These are phyloP conservation scores for Polypterus senegalus DNA, from an alignment of 2,113 vertebrate genomes.

Conservation along the genomic window DNA sequence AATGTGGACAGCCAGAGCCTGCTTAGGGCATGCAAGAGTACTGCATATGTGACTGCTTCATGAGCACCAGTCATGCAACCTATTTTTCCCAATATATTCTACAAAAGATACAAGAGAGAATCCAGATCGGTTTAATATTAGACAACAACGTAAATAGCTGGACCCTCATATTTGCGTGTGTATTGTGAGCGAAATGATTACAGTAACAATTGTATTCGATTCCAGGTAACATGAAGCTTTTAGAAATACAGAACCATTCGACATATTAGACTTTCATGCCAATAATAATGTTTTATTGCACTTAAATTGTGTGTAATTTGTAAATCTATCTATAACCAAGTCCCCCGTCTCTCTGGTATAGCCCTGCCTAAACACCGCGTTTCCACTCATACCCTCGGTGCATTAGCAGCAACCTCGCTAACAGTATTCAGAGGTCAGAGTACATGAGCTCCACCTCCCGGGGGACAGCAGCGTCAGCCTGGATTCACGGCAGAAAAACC, in stretches of 20 bases:
- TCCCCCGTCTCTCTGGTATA: background rate
- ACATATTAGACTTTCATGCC: background rate
- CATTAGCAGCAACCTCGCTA: slow-evolving; percentile 22
- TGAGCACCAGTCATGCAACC: too few relatives aligned
- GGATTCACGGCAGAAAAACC: slow-evolving; percentile 2
- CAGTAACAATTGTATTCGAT: background rate
- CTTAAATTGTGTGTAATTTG: background rate
- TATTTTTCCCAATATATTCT: too few relatives aligned
- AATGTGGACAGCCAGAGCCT: too few relatives aligned
- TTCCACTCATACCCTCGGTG: slow-evolving; percentile 15
- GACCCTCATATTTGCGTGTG: too few relatives aligned
- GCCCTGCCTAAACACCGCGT: slow-evolving; percentile 25
- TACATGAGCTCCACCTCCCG: slow-evolving; percentile 24
- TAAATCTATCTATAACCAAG: background rate
- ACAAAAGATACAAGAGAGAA: too few relatives aligned
- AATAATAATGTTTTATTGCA: background rate
- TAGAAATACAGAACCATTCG: background rate
- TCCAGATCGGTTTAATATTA: too few relatives aligned
- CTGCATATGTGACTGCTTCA: too few relatives aligned
- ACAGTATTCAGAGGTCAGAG: slow-evolving; percentile 49
- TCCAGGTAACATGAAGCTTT: background rate
- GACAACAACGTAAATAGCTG: too few relatives aligned
- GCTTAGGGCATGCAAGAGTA: too few relatives aligned
- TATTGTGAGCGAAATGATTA: too few relatives aligned
- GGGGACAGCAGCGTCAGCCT: slow-evolving; percentile 13